phyloP scores from a whole-genome alignment of 1,140 invertebrate species.

The Drosophila kepulauana region DNA sequence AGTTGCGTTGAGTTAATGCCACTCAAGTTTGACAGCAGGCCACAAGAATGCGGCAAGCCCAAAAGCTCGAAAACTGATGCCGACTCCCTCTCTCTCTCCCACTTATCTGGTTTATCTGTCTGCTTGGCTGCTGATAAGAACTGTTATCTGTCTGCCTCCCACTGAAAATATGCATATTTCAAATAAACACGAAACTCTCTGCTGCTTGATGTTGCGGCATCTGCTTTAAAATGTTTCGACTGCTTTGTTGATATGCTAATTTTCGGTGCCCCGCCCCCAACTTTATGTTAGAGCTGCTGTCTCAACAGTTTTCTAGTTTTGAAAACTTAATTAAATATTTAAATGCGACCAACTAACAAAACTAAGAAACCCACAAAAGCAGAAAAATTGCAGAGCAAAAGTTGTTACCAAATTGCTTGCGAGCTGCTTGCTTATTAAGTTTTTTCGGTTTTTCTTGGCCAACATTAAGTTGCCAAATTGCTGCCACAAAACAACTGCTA shows the following conservation, averaged over 20 bases:
- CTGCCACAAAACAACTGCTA: slow-evolving; percentile 26
- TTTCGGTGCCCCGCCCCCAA: background rate
- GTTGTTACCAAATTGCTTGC: slow-evolving; percentile 61
- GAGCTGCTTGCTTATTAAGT: slow-evolving; percentile 38
- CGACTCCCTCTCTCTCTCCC: background rate
- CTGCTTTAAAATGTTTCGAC: slow-evolving; percentile 27
- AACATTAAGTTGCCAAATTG: slow-evolving; percentile 61
- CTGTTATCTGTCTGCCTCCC: slow-evolving; percentile 13
- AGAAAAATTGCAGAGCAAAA: slow-evolving; percentile 13
- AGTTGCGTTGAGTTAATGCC: background rate
- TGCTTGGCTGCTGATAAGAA: slow-evolving; percentile 19
- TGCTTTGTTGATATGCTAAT: slow-evolving; percentile 42
- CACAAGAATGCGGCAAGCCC: slow-evolving; percentile 32
- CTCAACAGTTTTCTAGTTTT: slow-evolving; percentile 23
- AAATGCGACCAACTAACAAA: slow-evolving; percentile 52
- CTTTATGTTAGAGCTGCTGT: background rate
- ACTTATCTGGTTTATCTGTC: background rate
- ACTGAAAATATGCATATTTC: slow-evolving; percentile 4
- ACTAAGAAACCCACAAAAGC: slow-evolving; percentile 10
- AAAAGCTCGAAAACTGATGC: slow-evolving; percentile 16
- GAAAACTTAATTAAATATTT: slow-evolving; percentile 57
- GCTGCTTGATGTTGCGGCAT: slow-evolving; percentile 27
- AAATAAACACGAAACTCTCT: background rate
- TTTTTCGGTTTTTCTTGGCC: slow-evolving; percentile 32
- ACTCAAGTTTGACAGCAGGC: slow-evolving; percentile 27